Conservation (phyloP, 2,113 vertebrate species). For the Coracopsis vasa region DNA sequence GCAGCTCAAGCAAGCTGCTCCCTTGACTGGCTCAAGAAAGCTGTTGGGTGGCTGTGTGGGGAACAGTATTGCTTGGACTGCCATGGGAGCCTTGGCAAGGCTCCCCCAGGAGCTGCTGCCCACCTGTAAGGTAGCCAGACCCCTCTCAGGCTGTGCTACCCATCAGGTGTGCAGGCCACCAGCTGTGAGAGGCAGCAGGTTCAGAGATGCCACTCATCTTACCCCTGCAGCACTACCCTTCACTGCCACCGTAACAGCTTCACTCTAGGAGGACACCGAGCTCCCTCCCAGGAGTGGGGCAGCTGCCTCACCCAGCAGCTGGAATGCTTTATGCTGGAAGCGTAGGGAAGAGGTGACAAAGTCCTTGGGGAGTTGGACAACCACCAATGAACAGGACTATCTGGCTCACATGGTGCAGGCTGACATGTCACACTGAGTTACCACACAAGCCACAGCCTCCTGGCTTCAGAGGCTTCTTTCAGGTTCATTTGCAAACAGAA, state of each 20-base stretch:
- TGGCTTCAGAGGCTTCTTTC: slow-evolving; percentile 49
- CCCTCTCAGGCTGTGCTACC: neutral
- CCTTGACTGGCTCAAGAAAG: neutral
- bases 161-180: neutral
- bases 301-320: neutral
- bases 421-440: slow-evolving; percentile 13
- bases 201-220: neutral
- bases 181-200: neutral
- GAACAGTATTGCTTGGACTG: neutral
- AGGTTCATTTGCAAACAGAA: slow-evolving; percentile 77
- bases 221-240: neutral
- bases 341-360: neutral
- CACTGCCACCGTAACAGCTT: neutral
- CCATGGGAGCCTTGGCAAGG: neutral
- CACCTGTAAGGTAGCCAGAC: neutral
- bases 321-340: neutral
- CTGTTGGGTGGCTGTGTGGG: neutral
- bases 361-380: neutral
- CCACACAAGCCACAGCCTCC: slow-evolving; percentile 31
- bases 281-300: neutral
- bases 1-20: neutral
- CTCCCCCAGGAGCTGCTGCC: no score
- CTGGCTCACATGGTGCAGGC: neutral
- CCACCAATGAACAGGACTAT: accelerated
- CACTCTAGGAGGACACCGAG: neutral